phyloP scores from a whole-genome alignment of 2,797 vertebrate genomes.

The Momotus momota region DNA sequence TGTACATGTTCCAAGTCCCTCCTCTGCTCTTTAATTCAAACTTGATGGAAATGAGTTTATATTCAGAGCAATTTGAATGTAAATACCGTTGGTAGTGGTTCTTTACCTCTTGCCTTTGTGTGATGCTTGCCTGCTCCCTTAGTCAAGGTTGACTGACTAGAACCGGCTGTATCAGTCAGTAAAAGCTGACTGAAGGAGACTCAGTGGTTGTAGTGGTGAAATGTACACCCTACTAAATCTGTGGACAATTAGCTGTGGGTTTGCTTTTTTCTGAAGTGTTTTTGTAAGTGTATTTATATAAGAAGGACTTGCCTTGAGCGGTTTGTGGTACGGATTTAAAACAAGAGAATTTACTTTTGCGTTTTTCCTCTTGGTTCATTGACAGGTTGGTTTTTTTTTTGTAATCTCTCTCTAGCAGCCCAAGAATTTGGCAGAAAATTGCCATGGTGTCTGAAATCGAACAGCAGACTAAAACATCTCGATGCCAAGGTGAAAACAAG shows the following conservation, averaged over 20 bases:
- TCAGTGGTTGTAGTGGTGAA: neutral
- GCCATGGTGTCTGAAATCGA: neutral
- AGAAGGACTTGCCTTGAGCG: neutral
- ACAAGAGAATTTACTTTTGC: neutral
- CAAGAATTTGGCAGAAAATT: neutral
- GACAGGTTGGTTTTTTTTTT: neutral
- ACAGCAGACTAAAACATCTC: neutral
- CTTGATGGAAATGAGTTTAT: neutral
- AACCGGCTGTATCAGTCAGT: neutral
- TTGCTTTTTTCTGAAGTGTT: neutral
- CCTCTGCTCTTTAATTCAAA: neutral
- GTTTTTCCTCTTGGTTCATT: neutral
- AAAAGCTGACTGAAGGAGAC: neutral
- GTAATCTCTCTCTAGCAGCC: neutral
- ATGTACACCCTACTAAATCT: neutral
- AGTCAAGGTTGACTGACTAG: neutral
- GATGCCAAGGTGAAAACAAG: neutral
- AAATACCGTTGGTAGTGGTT: fast-evolving
- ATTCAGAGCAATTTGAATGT: neutral
- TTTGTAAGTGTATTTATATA: fast-evolving
- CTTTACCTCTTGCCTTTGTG: neutral
- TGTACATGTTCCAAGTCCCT: neutral
- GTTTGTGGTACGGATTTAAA: fast-evolving
- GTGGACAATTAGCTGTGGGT: neutral
- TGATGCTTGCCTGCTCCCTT: neutral